phyloP scores from a whole-genome alignment of 2,888 invertebrate species.

The Scaptomyza polygonia region DNA sequence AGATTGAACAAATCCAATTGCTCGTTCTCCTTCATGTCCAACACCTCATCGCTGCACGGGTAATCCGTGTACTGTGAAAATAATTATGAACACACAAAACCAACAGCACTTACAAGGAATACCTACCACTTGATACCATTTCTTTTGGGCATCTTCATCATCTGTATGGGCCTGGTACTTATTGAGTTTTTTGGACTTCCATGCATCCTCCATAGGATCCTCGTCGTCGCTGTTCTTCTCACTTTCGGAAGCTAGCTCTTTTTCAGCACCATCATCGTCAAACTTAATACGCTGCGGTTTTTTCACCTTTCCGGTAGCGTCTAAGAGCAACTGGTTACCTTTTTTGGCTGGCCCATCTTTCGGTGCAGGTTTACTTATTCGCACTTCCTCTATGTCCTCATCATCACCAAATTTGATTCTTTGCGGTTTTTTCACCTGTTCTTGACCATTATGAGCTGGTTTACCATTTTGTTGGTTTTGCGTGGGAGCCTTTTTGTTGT shows the following conservation, averaged over 20 bases:
- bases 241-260: conserved; percentile 15
- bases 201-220: not conserved
- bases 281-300: conserved; percentile 71
- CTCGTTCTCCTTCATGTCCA: conserved; percentile 83
- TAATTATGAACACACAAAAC: not conserved
- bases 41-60: conserved; percentile 75
- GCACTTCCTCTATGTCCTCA: conserved; percentile 15
- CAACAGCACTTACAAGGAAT: not conserved
- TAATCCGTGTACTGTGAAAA: conserved; percentile 75
- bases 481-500: conserved; percentile 32
- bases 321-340: conserved; percentile 21
- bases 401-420: conserved; percentile 42
- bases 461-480: conserved; percentile 28
- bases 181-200: conserved; percentile 43
- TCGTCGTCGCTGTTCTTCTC: conserved; percentile 43
- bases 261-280: conserved; percentile 44
- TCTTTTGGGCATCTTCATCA: conserved; percentile 71
- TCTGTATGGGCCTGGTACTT: conserved; percentile 55
- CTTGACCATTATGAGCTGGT: not conserved
- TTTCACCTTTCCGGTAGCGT: conserved; percentile 20
- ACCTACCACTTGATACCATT: conserved; percentile 83
- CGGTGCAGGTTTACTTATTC: conserved; percentile 9
- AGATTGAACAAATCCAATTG: conserved; percentile 80
- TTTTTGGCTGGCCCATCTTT: conserved; percentile 21
- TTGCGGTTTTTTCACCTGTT: conserved; percentile 36